Conservation (phyloP, 1,140 invertebrate genomes). For the Diachasmimorpha longicaudata region DNA sequence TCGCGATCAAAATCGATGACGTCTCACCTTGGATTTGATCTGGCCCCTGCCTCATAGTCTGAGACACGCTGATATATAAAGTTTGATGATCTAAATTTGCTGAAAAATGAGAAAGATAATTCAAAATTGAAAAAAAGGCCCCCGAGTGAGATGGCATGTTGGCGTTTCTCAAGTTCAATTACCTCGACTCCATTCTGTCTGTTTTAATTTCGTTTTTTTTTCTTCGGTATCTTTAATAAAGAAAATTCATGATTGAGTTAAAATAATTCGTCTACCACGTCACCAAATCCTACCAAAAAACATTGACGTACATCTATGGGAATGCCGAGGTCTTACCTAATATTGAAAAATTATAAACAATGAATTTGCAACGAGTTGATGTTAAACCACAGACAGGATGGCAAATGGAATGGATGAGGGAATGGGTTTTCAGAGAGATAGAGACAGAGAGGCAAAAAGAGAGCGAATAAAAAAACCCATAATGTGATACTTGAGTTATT, state of each 20-base stretch:
- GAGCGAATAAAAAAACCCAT: background rate
- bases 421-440: constrained; percentile 36
- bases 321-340: background rate
- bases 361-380: background rate
- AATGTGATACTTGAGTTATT: constrained; percentile 5
- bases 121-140: background rate
- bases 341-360: background rate
- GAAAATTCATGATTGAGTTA: constrained; percentile 23
- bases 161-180: background rate
- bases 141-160: constrained; percentile 41
- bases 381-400: constrained; percentile 57
- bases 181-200: constrained; percentile 20
- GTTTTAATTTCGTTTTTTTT: constrained; percentile 25
- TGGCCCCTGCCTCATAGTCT: constrained; percentile 67
- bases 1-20: constrained; percentile 38
- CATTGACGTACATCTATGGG: background rate
- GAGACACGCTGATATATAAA: constrained; percentile 69
- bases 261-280: constrained; percentile 26
- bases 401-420: constrained; percentile 51
- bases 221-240: constrained; percentile 29
- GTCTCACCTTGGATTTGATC: constrained; percentile 67
- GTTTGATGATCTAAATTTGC: constrained; percentile 68
- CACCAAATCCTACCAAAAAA: constrained; percentile 20
- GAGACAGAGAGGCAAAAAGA: constrained; percentile 20
- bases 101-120: constrained; percentile 65